These are phyloP conservation scores for Drosophila anomalata DNA, from an alignment of 2,888 invertebrate species.

Conservation along the genomic window DNA sequence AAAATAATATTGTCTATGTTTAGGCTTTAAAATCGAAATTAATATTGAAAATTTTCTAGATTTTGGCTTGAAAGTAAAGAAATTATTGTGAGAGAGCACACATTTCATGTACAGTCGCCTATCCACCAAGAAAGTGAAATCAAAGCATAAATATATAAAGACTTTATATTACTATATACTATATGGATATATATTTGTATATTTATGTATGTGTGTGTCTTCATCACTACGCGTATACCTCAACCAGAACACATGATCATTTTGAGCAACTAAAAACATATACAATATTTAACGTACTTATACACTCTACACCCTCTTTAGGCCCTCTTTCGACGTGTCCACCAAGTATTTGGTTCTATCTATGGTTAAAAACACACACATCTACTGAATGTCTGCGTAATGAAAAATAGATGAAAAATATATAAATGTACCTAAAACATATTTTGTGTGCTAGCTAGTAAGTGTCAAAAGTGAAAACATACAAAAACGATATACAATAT, in stretches of 20 bases:
- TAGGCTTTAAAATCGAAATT: conserved; percentile 52
- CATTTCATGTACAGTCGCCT: conserved; percentile 57
- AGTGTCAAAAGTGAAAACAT: conserved; percentile 71
- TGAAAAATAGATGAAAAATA: conserved; percentile 66
- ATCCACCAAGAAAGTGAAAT: conserved; percentile 28
- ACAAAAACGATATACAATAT: conserved; percentile 51
- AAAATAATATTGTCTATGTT: conserved; percentile 48
- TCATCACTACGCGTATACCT: conserved; percentile 86
- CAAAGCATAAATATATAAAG: conserved; percentile 56
- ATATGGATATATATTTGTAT: conserved; percentile 78
- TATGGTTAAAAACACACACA: conserved; percentile 39
- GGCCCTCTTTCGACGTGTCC: conserved; percentile 51
- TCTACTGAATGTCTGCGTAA: conserved; percentile 68
- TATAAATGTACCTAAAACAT: conserved; percentile 82
- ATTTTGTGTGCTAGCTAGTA: conserved; percentile 83
- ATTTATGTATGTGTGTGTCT: conserved; percentile 84
- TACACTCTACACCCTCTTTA: conserved; percentile 64
- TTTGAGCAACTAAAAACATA: conserved; percentile 59
- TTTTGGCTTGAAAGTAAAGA: conserved; percentile 53
- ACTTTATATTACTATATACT: conserved; percentile 45
- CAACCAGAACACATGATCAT: conserved; percentile 78
- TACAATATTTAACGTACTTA: conserved; percentile 63
- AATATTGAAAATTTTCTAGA: conserved; percentile 50
- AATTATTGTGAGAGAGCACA: conserved; percentile 60
- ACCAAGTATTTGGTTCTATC: conserved; percentile 48